Evolutionary conservation across 2,888 invertebrate species (phyloP).

Genomic region (Campoplex nolae): DNA sequence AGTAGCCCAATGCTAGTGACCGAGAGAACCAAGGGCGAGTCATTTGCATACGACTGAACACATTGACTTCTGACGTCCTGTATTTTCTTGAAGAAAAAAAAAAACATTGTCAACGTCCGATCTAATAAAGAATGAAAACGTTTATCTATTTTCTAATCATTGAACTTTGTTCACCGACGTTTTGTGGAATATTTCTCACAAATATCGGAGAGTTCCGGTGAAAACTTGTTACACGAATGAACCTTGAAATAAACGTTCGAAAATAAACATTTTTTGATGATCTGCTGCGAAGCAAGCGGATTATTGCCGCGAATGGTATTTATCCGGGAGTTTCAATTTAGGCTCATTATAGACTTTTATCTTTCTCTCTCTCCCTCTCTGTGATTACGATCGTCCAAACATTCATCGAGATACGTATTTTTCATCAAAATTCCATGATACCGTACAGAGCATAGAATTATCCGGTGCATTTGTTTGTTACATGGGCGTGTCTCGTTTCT

Average conservation of each 20-base stretch:
- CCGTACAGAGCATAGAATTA: slow-evolving; percentile 2
- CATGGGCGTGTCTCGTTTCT: not conserved
- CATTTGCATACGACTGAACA: not conserved
- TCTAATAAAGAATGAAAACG: not conserved
- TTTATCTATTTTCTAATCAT: not conserved
- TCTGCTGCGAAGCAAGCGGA: not conserved
- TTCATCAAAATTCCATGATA: not conserved
- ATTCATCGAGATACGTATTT: not conserved
- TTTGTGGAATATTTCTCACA: not conserved
- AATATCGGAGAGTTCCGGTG: not conserved
- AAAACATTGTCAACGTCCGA: not conserved
- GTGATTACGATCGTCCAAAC: not conserved
- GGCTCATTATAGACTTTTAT: not conserved
- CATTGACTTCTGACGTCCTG: not conserved
- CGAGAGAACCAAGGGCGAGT: too few relatives aligned
- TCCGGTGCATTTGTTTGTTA: slow-evolving; percentile 21
- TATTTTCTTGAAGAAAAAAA: not conserved
- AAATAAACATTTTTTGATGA: not conserved
- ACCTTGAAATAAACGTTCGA: not conserved
- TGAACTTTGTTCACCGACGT: not conserved
- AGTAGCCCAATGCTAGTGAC: too few relatives aligned
- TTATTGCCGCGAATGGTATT: not conserved
- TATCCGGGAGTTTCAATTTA: not conserved
- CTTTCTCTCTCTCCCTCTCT: not conserved
- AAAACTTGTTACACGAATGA: not conserved